A percentile compares a stretch with the other conserved stretches of the same genome.
These are phyloP conservation scores for Calvadosia cruxmelitensis DNA, from an alignment of 30 jellyfish, hydroid and myxozoan species.

Conservation along the genomic window DNA sequence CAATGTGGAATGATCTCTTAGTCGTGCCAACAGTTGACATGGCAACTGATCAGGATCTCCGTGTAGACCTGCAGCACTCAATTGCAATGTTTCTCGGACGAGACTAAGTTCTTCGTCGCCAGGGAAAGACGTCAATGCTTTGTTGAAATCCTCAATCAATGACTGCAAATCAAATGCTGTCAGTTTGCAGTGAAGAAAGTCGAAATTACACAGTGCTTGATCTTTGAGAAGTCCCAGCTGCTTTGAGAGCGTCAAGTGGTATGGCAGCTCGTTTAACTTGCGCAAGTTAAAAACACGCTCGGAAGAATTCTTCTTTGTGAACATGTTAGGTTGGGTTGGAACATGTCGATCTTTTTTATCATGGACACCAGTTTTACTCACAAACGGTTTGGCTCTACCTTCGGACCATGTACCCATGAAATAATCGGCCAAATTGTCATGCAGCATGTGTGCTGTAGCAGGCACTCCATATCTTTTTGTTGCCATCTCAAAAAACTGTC, in stretches of 20 bases:
- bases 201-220: constrained; percentile 39
- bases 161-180: constrained; percentile 45
- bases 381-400: constrained; percentile 45
- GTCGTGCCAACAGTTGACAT: constrained; percentile 43
- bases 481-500: constrained; percentile 79
- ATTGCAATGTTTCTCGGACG: constrained; percentile 37
- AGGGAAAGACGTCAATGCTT: constrained; percentile 27
- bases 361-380: constrained; percentile 28
- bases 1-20: constrained; percentile 11
- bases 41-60: constrained; percentile 57
- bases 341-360: constrained; percentile 58
- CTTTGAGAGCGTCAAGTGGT: constrained; percentile 27
- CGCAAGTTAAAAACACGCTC: constrained; percentile 37
- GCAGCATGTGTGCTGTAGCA: constrained; percentile 16
- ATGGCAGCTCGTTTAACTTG: constrained; percentile 68
- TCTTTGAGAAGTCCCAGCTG: constrained; percentile 26
- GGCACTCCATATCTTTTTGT: constrained; percentile 41
- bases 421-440: constrained; percentile 36
- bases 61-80: constrained; percentile 32
- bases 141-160: constrained; percentile 41
- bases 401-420: constrained; percentile 68
- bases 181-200: constrained; percentile 37
- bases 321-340: constrained; percentile 64
- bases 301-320: constrained; percentile 15
- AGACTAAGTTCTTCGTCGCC: constrained; percentile 44